Evolutionary conservation across 2,888 invertebrate species (phyloP).

Genomic region (Idaea straminata): DNA sequence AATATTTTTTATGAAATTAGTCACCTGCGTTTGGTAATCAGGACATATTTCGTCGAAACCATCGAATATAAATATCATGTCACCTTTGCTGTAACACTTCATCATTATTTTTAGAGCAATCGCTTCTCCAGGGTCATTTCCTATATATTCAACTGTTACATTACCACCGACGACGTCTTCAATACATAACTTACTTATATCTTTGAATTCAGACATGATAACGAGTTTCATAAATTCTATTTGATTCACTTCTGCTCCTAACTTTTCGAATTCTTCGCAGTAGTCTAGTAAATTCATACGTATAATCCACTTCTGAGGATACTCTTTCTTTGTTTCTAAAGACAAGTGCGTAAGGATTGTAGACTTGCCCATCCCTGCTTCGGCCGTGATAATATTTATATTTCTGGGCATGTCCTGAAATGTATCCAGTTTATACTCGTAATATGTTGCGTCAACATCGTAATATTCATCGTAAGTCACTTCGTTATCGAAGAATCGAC

Average conservation of each 20-base stretch:
- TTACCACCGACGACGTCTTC: not conserved
- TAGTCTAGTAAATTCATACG: conserved; percentile 20
- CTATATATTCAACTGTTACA: conserved; percentile 11
- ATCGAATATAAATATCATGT: conserved; percentile 27
- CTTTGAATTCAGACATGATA: conserved; percentile 2
- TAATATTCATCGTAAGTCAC: not conserved
- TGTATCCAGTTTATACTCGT: not conserved
- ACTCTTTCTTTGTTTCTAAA: conserved; percentile 18
- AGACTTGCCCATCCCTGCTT: conserved; percentile 32
- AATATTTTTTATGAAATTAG: conserved; percentile 5
- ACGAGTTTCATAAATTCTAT: conserved; percentile 6
- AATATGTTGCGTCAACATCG: not conserved
- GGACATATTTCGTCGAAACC: conserved; percentile 33
- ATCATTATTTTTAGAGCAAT: not conserved
- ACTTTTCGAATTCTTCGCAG: conserved; percentile 14
- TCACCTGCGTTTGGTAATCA: conserved; percentile 18
- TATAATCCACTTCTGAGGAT: conserved; percentile 23
- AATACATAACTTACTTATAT: not conserved
- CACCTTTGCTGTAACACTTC: conserved; percentile 17
- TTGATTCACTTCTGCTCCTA: conserved; percentile 9
- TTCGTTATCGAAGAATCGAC: not conserved
- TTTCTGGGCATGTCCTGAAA: not conserved
- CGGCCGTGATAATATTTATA: conserved; percentile 6
- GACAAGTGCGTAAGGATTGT: conserved; percentile 28
- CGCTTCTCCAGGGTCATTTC: not conserved